Evolutionary conservation across 1,140 invertebrate genomes (phyloP).

Genomic region (Delia radicum): DNA sequence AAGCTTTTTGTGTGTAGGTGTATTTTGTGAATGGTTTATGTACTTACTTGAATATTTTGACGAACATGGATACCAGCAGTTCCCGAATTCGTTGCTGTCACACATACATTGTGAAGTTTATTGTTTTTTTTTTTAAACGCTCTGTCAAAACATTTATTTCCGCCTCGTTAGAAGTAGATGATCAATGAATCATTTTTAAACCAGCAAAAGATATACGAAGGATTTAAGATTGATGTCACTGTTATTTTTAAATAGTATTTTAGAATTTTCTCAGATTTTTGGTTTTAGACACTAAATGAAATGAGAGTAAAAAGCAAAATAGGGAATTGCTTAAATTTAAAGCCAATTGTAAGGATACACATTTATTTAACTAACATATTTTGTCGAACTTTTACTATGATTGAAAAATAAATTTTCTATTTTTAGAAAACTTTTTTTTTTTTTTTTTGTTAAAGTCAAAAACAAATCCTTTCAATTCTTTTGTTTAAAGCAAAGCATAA

Average conservation of each 20-base stretch:
- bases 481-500: too few relatives aligned
- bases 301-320: not conserved
- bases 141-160: constrained; percentile 80
- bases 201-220: constrained; percentile 71
- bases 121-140: constrained; percentile 75
- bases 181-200: constrained; percentile 73
- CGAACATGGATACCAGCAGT: constrained; percentile 79
- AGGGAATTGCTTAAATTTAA: too few relatives aligned
- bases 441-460: too few relatives aligned
- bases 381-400: too few relatives aligned
- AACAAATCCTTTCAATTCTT: too few relatives aligned
- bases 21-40: not conserved
- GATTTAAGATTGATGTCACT: constrained; percentile 76
- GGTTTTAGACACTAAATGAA: constrained; percentile 74
- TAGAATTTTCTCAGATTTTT: constrained; percentile 69
- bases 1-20: not conserved
- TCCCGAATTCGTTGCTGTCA: constrained; percentile 70
- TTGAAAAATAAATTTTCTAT: too few relatives aligned
- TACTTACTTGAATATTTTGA: constrained; percentile 60
- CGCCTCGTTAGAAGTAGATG: constrained; percentile 75
- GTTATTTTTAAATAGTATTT: constrained; percentile 77
- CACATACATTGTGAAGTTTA: constrained; percentile 71
- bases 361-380: too few relatives aligned
- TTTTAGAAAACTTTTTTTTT: too few relatives aligned
- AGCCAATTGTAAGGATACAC: too few relatives aligned